Evolutionary conservation across 2,888 invertebrate species (phyloP), one percentile per base, ranked within the genome.

Genomic region (Polia nebulosa): DNA sequence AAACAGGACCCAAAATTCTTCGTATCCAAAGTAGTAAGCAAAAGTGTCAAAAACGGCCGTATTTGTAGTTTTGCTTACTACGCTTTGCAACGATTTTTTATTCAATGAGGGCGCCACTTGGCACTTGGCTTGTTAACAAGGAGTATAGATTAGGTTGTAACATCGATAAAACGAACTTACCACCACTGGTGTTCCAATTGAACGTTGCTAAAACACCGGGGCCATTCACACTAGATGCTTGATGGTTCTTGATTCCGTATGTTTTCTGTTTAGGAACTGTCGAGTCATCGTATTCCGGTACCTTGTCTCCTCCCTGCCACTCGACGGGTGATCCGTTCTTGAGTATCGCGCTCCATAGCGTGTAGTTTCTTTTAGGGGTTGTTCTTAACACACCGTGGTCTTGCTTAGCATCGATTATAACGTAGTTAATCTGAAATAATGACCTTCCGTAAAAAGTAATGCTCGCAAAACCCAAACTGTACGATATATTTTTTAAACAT

Each of bases 151-250:
- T 11, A 44, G 2, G 15, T 13, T 20, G 8, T 29, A 36, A 29
- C 17, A n/a, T 25, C 15, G 11, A 29, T n/a, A 13, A 58, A 36
- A 53, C 17, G 1, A 20, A 85, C 88, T 88, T 72, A 94, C 94
- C 88, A 65, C 88, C 89, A 65, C 72, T 85, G 9, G 74, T 69
- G 27, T 88, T 85, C 88, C 88, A 88, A 6, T 66, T 72, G 39
- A 88, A 67, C 6, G 53, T 36, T 1, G 58, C 82, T 49, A 58
- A 62, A 17, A 80, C 27, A 34, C 7, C 7, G 3, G 58, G 51
- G 0, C 1, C 47, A 20, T 67, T 3, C 7, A 2, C 13, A 49
- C 29, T 45, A 9, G 0, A 39, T 2, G 11, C 8, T 27, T 79
- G 81, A 4, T 57, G 13, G 5, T 80, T 25, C 1, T 76, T 61